A percentile compares a stretch with the other conserved stretches of the same genome.
phyloP scores from a whole-genome alignment of 1,140 invertebrate genomes.

The Coenobita brevimanus region DNA sequence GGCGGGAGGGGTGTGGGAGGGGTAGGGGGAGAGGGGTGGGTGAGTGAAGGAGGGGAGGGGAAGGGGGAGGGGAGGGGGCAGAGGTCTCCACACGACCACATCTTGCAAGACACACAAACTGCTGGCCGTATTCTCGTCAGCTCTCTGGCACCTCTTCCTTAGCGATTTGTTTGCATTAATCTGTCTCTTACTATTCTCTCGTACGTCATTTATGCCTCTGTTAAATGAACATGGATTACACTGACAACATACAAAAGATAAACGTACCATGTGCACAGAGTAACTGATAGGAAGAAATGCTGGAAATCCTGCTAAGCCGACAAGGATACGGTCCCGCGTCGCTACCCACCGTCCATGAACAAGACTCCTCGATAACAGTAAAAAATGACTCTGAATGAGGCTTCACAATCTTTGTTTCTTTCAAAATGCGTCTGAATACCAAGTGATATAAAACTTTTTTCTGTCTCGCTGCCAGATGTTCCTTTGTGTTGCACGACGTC shows the following conservation, averaged over 20 bases:
- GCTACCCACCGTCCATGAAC: not conserved
- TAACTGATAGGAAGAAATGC: not conserved
- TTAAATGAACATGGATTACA: too few relatives aligned
- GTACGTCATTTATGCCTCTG: too few relatives aligned
- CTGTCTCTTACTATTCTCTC: too few relatives aligned
- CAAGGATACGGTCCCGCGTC: too few relatives aligned
- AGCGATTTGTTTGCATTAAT: too few relatives aligned
- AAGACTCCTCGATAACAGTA: not conserved
- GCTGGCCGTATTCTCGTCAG: too few relatives aligned
- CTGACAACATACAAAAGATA: too few relatives aligned
- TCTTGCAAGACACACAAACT: constrained; percentile 3
- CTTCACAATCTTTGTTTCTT: constrained; percentile 18
- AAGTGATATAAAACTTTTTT: constrained; percentile 16
- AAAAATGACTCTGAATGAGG: constrained; percentile 10
- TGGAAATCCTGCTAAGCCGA: too few relatives aligned
- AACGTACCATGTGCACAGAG: too few relatives aligned
- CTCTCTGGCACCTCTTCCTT: too few relatives aligned
- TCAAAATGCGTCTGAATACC: constrained; percentile 25
- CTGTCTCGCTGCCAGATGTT: constrained; percentile 11
- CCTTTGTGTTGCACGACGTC: constrained; percentile 48
- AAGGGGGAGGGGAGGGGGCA: not conserved
- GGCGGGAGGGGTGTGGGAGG: too few relatives aligned
- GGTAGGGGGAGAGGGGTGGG: not conserved
- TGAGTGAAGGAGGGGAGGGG: not conserved
- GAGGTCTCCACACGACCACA: not conserved